Evolutionary conservation across 2,888 invertebrate species (phyloP).

Genomic region (Campaea margaritaria): DNA sequence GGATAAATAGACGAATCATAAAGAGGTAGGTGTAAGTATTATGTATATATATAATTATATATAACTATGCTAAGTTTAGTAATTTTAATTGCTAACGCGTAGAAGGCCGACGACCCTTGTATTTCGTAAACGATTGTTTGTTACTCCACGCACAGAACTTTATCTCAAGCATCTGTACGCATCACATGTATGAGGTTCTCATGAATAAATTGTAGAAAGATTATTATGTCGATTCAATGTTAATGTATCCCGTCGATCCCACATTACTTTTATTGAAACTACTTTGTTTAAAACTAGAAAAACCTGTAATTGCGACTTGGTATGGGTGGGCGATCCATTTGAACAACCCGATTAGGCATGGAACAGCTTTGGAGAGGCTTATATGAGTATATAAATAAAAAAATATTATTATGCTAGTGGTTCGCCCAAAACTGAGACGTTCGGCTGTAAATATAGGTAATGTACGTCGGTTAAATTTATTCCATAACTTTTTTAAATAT

Average conservation of each 20-base stretch:
- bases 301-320: slow-evolving; percentile 22
- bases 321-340: background rate
- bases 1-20: too few relatives aligned
- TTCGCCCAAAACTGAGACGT: too few relatives aligned
- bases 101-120: background rate
- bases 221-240: slow-evolving; percentile 46
- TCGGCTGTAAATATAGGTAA: too few relatives aligned
- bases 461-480: too few relatives aligned
- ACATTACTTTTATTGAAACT: slow-evolving; percentile 25
- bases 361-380: too few relatives aligned
- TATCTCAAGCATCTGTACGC: slow-evolving; percentile 4
- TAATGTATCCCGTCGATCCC: slow-evolving; percentile 40
- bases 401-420: too few relatives aligned
- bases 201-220: slow-evolving; percentile 39
- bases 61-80: too few relatives aligned
- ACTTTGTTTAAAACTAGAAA: slow-evolving; percentile 30
- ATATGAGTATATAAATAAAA: too few relatives aligned
- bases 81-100: too few relatives aligned
- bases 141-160: background rate
- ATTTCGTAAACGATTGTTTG: slow-evolving; percentile 3
- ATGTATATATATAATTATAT: too few relatives aligned
- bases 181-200: slow-evolving; percentile 33
- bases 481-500: too few relatives aligned
- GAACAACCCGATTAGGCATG: slow-evolving; percentile 8
- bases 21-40: too few relatives aligned